phyloP scores from a whole-genome alignment of 1,140 invertebrate genomes.

The Tetragonula clypearis region DNA sequence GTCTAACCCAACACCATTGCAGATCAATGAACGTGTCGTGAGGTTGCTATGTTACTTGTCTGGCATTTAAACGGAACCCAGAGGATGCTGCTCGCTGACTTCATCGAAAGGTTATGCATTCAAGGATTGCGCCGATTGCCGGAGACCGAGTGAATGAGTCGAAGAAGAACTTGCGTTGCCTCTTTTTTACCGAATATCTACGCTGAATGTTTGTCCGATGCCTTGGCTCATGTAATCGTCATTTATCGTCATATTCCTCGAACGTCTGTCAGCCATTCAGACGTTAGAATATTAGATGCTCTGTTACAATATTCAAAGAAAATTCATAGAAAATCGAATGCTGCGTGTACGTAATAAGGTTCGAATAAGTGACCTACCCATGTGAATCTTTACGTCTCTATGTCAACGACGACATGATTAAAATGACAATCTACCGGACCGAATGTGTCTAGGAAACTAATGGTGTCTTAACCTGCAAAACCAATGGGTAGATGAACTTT shows the following conservation, averaged over 20 bases:
- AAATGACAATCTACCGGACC: background rate
- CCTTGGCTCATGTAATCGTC: background rate
- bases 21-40: slow-evolving; percentile 52
- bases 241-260: background rate
- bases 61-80: slow-evolving; percentile 58
- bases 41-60: slow-evolving; percentile 63
- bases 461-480: background rate
- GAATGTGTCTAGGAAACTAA: too few species aligned
- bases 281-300: background rate
- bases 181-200: slow-evolving; percentile 23
- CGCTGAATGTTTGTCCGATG: background rate
- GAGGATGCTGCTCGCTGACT: slow-evolving; percentile 54
- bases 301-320: background rate
- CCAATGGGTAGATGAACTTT: background rate
- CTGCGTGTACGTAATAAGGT: background rate
- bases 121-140: slow-evolving; percentile 45
- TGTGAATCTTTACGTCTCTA: background rate
- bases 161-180: slow-evolving; percentile 1
- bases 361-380: background rate
- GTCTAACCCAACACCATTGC: slow-evolving; percentile 8
- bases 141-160: slow-evolving; percentile 46
- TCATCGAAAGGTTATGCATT: slow-evolving; percentile 65
- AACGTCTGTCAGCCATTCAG: background rate
- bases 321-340: background rate
- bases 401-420: background rate